Base-by-base conservation (phyloP, 64 coral and sea anemone species). In the Orbicella faveolata region DNA sequence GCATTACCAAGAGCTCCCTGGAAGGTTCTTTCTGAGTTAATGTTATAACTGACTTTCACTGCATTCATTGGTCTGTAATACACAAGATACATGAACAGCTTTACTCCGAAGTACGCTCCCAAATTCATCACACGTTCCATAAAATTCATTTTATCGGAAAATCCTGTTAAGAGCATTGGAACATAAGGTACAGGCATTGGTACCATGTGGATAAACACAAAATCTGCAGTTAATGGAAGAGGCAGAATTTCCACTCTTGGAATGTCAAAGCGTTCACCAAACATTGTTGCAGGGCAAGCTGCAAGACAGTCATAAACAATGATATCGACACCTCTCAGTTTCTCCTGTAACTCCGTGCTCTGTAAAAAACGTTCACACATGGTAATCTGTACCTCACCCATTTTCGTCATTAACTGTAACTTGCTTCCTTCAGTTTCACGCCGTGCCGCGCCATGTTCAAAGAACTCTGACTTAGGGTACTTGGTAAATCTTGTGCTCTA, bases 131-230 rank as follows among this genome's bases (percentile, higher is more conserved):
- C 18, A 21, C 87, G 87, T 39, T 94, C n/a, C 79, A 78, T 20
- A 37, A 86, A 79, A n/a, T 66, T 90, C 92, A 94, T 94, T 75
- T 86, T 78, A 68, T 94, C 69, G n/a, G 87, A 21, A 52, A 52
- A 67, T 52, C 92, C 80, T 17, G 87, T 35, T 23, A 6, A 26
- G 12, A 90, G 52, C 30, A 62, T 41, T 8, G 92, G 92, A 75
- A 94, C 75, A 39, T 94, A 94, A 4, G 92, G 85, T 30, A 84
- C n/a, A 34, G 92, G 92, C 35, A 68, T 37, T 6, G 84, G 88
- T 5, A 35, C 92, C 81, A n/a, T 88, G 25, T 74, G 61, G 2
- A 34, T 55, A 16, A 16, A 82, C 10, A 6, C 37, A 1, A 0
- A 39, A n/a, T 44, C 34, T 17, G 77, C 1, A 3, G 81, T 59